Evolutionary conservation across 2,113 vertebrate species (phyloP).

Genomic region (Pyxicephalus adspersus): DNA sequence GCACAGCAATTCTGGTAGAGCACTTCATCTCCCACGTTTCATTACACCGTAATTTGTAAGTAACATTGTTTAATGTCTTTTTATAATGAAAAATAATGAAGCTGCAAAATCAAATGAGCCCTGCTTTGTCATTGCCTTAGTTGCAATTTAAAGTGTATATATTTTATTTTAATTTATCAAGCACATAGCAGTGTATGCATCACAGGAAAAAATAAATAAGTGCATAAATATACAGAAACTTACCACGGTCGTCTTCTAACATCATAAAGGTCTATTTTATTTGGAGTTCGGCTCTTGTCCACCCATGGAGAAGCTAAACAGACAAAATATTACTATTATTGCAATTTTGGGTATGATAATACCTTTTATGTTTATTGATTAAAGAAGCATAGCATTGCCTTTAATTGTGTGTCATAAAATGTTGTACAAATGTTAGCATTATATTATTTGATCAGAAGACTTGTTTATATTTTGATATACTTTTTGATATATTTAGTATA

Average conservation of each 20-base stretch:
- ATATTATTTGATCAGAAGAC: too few species aligned
- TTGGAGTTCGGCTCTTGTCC: conserved; percentile 89
- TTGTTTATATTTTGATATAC: too few species aligned
- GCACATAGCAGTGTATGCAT: background rate
- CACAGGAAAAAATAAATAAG: background rate
- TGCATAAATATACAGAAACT: conserved; percentile 63
- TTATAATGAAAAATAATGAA: conserved; percentile 1
- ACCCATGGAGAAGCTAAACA: conserved; percentile 93
- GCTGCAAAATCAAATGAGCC: background rate
- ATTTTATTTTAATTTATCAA: conserved; percentile 5
- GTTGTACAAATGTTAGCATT: too few species aligned
- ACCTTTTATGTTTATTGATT: too few species aligned
- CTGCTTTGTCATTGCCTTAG: background rate
- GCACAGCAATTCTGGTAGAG: background rate
- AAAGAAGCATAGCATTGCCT: too few species aligned
- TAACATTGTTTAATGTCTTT: background rate
- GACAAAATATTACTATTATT: background rate
- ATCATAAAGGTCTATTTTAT: conserved; percentile 96
- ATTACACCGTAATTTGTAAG: conserved; percentile 4
- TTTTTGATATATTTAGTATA: too few species aligned
- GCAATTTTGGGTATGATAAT: too few species aligned
- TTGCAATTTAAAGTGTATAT: background rate
- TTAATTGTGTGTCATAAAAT: too few species aligned
- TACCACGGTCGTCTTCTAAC: conserved; percentile 97
- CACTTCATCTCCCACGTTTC: background rate